Conservation (phyloP, 2,797 vertebrate species). For the Adelosebastes latens region DNA sequence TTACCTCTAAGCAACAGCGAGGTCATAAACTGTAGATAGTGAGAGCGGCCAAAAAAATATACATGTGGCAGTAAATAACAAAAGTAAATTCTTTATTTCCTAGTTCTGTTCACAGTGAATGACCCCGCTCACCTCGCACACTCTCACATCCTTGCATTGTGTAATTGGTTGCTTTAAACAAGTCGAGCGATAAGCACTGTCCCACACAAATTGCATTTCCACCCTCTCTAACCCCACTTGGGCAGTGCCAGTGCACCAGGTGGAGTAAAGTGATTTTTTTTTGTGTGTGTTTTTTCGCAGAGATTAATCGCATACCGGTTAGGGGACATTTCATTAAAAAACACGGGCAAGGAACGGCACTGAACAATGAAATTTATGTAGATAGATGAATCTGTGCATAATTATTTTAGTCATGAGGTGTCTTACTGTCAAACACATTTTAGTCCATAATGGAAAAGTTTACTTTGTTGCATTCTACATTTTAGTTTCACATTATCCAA, state of each 20-base stretch:
- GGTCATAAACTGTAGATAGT: neutral
- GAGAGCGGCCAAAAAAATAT: neutral
- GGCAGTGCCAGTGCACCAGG: constrained; percentile 12
- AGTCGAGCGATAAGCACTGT: constrained; percentile 45
- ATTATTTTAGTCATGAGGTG: neutral
- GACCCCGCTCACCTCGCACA: constrained; percentile 23
- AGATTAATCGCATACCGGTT: constrained; percentile 19
- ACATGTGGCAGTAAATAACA: neutral
- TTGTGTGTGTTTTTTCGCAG: neutral
- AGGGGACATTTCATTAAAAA: constrained; percentile 29
- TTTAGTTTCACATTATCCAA: neutral
- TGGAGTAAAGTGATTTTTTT: constrained; percentile 3
- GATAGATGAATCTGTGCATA: neutral
- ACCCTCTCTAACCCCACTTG: constrained; percentile 24
- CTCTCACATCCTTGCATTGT: constrained; percentile 16
- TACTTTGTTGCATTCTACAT: neutral
- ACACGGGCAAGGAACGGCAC: neutral
- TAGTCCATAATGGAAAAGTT: constrained; percentile 4
- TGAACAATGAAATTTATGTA: constrained; percentile 14
- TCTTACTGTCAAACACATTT: neutral
- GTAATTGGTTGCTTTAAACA: constrained; percentile 61
- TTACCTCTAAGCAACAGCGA: neutral
- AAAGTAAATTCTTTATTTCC: constrained; percentile 6
- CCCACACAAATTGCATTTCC: constrained; percentile 54
- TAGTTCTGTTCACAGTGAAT: constrained; percentile 9